phyloP scores from a whole-genome alignment of 1,140 invertebrate species.

The Drosophila pachea region DNA sequence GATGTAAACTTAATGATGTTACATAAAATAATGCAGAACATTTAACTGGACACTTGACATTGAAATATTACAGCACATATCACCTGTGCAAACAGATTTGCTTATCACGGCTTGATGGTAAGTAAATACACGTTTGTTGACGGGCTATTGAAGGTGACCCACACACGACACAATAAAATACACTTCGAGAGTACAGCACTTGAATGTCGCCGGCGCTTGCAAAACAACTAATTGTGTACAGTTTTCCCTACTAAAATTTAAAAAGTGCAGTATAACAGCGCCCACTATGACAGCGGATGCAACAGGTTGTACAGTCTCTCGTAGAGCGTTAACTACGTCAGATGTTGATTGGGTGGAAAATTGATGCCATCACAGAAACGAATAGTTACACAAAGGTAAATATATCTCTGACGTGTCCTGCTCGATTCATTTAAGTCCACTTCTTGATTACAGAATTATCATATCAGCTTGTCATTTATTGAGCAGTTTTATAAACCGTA shows the following conservation, averaged over 20 bases:
- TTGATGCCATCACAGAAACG: constrained; percentile 22
- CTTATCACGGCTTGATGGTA: background rate
- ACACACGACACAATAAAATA: background rate
- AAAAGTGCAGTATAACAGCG: constrained; percentile 1
- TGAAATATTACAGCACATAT: background rate
- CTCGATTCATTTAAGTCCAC: constrained; percentile 17
- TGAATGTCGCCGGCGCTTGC: too few species aligned
- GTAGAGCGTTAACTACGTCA: constrained; percentile 15
- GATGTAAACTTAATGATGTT: background rate
- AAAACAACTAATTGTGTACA: background rate
- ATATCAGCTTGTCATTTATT: background rate
- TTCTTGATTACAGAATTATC: constrained; percentile 4
- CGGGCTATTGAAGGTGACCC: background rate
- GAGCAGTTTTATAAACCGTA: constrained; percentile 18
- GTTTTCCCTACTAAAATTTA: background rate
- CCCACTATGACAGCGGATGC: background rate
- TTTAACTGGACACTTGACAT: background rate
- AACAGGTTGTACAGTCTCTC: constrained; percentile 4
- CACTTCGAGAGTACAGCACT: too few species aligned
- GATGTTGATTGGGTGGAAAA: constrained; percentile 17
- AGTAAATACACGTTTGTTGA: background rate
- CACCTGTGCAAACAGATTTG: background rate
- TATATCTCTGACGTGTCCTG: constrained; percentile 48
- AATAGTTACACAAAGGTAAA: constrained; percentile 10
- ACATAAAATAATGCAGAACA: background rate